Conservation (phyloP, 2,797 vertebrate species). For the Petrocephalus sullivani region DNA sequence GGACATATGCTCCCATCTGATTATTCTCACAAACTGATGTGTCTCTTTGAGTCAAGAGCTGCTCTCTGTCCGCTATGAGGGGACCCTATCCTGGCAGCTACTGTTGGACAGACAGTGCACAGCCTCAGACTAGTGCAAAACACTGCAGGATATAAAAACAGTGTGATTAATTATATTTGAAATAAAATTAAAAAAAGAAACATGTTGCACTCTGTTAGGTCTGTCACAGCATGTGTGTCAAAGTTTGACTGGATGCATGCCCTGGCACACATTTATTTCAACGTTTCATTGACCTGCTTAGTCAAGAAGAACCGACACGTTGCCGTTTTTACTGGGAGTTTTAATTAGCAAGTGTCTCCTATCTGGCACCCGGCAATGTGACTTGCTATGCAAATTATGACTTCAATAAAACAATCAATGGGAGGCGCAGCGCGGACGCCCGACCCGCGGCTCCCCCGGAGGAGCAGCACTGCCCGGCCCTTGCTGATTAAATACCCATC, state of each 20-base stretch:
- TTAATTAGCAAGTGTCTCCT: not conserved
- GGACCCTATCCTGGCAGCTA: not conserved
- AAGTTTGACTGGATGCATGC: not conserved
- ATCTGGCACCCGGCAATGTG: slow-evolving; percentile 1
- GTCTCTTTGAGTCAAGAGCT: not conserved
- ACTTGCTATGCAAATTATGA: not conserved
- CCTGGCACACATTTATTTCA: not conserved
- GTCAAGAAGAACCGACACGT: not conserved
- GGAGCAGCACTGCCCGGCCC: not conserved
- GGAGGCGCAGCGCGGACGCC: not conserved
- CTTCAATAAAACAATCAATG: slow-evolving; percentile 5
- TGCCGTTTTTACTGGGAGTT: not conserved
- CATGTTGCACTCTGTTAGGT: not conserved
- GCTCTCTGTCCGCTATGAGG: not conserved
- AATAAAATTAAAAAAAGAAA: not conserved
- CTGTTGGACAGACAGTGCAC: not conserved
- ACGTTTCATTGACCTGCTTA: not conserved
- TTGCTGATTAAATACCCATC: slow-evolving; percentile 1
- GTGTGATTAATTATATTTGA: not conserved
- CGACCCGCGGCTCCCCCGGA: not conserved
- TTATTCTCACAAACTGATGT: not conserved
- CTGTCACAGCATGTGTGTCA: not conserved
- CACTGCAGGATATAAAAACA: not conserved
- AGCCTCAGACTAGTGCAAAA: not conserved
- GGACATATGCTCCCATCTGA: not conserved